Base-by-base conservation (phyloP, 2,797 vertebrate species). In the Manis pentadactyla region DNA sequence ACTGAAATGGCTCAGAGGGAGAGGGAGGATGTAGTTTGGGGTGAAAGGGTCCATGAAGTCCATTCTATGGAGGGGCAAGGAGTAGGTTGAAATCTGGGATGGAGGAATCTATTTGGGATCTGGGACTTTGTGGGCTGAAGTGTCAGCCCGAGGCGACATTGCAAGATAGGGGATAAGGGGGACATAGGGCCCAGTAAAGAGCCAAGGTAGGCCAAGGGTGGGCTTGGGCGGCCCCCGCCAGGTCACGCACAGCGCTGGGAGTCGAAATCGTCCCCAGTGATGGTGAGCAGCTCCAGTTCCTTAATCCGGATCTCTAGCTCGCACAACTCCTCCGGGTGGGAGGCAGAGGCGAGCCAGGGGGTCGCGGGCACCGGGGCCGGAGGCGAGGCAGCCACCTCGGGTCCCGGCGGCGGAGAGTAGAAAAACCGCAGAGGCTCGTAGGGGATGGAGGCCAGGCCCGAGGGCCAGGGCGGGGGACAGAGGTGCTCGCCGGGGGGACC, bases 271-370 rank as follows among this genome's bases (percentile, higher is more conserved):
- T 99, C 98, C 29, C 98, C 99, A 61, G 98, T 77, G 87, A 99
- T 98, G 21, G 96, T 97, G 75, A 98, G 85, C 87, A 99, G 97
- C 97, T 99, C 98, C 96, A 98, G 97, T 96, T 98, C 98, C 97
- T 99, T 99, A 10, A 99, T 98, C 68, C 97, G 97, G 93, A 98
- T 98, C 90, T 98, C 98, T 91, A 99, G 96, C 96, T 99, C 98
- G 93, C 98, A 98, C 69, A 99, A 29, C 77, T 98, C 98, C 64
- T 96, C 96, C 2, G 98, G 97, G 68, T 92, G 98, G 59, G 94
- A 87, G 94, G 84, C 90, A 7, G 97, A 77, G 66, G 92, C 13
- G 3, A 92, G 96, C 95, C 51, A 97, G 95, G 81, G 91, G 82
- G 97, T 90, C 77, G 93, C 51, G 61, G 92, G 78, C 4, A n/a